Evolutionary conservation across 2,888 invertebrate genomes (phyloP), one percentile per base, ranked within the genome.

Genomic region (Artemia sinica): DNA sequence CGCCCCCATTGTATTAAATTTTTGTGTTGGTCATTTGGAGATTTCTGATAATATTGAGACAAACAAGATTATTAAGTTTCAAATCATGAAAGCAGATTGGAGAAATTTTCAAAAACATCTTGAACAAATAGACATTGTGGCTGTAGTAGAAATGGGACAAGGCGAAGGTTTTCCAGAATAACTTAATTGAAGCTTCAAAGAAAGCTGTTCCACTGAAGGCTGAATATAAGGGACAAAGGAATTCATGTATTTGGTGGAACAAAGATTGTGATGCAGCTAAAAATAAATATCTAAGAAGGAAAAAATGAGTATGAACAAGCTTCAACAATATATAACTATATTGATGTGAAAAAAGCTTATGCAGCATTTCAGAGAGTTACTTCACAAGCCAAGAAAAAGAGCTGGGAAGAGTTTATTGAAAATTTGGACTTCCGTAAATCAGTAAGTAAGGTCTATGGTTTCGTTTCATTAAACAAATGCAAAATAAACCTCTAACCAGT

Each of bases 311-410:
- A 52, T 1, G 28, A 28, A 28, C 28, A 28, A 28, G 28, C 28
- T 2, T 28, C 1, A 28, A 28, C 4, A 28, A 28, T 28, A 28
- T 28, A 28, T 28, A 28, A 14, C n/a, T 52, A 52, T 14, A 52
- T 52, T n/a, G 52, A 52, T 2, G 52, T 52, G 52, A 52, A 52
- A 52, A 52, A 4, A 14, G 52, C 52, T n/a, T 52, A 52, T 52
- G 2, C 52, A 14, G 52, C 13, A 14, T 52, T 52, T 14, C 1
- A 52, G 52, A 52, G 52, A 52, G 52, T 52, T 2, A 52, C 4
- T 52, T 52, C n/a, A 14, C 52, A 52, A 52, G 52, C 52, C 52
- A 14, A 52, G 52, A 52, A 52, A 52, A 52, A 52, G 52, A 52
- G 52, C 52, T 52, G 52, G 52, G 52, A 52, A 52, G 4, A 52